Evolutionary conservation across 2,888 invertebrate species (phyloP), one percentile per base, ranked within the genome.

Genomic region (Meteorus cinctellus): DNA sequence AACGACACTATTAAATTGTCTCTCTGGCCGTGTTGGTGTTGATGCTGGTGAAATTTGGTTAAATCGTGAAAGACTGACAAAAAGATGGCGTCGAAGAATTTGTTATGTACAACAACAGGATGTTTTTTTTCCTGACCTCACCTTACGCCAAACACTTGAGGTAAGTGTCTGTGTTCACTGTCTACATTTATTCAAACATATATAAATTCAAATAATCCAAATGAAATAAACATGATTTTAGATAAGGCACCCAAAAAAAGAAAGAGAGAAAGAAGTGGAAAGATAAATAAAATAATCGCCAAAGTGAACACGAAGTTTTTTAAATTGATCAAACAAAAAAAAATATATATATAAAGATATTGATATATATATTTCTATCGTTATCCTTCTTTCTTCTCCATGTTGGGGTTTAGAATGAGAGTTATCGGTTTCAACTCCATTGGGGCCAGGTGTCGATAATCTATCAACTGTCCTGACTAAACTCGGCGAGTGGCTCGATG

Each of bases 41-140:
- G 92, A 93, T 83, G 91, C 92, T 72, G 96, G 96, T 72, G 91
- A 91, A 80, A 92, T 95, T 82, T 91, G 92, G 82, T 89, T 94
- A 74, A 94, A 94, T 87, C 92, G 93, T 27, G 92, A 93, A 82
- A 90, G 91, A 34, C 89, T 95, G 79, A 93, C 92, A 81, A 95
- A 94, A 85, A 90, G 93, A 81, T 94, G 94, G 92, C 93, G 94
- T 82, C 90, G 95, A 81, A 93, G 93, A 86, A 95, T 96, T 82
- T 95, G 95, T 85, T 96, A 96, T 89, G 96, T 96, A 65, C 91
- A 95, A 78, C 96, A 96, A 88, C 94, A 95, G 86, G 96, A 96
- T 86, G 93, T 95, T 77, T 96, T 96, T 90, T 95, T 95, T 86
- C 93, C 95, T 70, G 94, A 94, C 85, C 91, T 96, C 83, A 96